Conservation (phyloP, 2,888 invertebrate genomes). For the Ditylenchus weischeri region DNA sequence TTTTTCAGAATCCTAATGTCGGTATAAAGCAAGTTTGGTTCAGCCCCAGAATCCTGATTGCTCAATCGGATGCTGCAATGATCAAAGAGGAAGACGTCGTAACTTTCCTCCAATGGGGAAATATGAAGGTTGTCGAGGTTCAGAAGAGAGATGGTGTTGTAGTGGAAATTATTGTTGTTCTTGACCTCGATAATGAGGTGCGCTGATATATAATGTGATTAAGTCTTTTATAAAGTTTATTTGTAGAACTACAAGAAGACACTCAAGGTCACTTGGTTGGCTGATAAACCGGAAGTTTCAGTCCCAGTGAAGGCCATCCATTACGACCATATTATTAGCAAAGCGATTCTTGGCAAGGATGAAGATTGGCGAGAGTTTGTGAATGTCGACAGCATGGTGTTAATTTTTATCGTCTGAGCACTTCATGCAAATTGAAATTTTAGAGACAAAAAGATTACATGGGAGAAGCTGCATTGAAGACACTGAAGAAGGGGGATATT, state of each 20-base stretch:
- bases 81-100: conserved; percentile 85
- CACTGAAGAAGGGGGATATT: conserved; percentile 82
- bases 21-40: conserved; percentile 75
- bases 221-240: neutral
- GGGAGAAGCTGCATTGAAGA: conserved; percentile 81
- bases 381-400: conserved; percentile 77
- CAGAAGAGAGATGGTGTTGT: conserved; percentile 61
- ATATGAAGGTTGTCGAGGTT: conserved; percentile 77
- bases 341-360: conserved; percentile 85
- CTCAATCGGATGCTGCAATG: conserved; percentile 78
- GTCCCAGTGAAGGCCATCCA: conserved; percentile 82
- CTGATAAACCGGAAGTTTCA: conserved; percentile 67
- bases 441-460: conserved; percentile 79
- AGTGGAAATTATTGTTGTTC: conserved; percentile 70
- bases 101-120: conserved; percentile 98
- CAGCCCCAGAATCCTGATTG: conserved; percentile 63
- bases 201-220: conserved; percentile 24
- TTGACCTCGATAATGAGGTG: conserved; percentile 78
- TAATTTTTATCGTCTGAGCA: too few species aligned
- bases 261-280: conserved; percentile 80
- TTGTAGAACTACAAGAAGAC: conserved; percentile 89
- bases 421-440: conserved; percentile 26
- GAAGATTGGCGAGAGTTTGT: conserved; percentile 94
- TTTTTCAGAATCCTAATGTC: conserved; percentile 67
- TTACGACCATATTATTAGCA: conserved; percentile 92